phyloP scores from a whole-genome alignment of 2,797 vertebrate genomes.

The Propithecus perrieri region DNA sequence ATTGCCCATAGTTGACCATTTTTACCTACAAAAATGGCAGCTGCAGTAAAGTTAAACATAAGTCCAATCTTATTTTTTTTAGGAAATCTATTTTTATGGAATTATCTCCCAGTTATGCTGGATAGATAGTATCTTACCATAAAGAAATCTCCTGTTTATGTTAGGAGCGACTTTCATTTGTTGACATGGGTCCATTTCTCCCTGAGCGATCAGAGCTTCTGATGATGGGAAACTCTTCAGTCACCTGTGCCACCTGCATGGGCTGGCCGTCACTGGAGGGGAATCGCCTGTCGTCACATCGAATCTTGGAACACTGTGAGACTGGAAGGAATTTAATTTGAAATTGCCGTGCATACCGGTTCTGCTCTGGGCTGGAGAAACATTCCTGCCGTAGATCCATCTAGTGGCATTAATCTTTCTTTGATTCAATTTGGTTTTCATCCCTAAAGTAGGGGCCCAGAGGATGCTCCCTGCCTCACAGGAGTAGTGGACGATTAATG shows the following conservation, averaged over 20 bases:
- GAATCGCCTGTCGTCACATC: background rate
- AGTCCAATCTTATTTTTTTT: background rate
- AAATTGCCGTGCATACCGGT: background rate
- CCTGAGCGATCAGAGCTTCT: background rate
- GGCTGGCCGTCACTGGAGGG: background rate
- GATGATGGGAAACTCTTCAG: background rate
- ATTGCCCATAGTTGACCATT: background rate
- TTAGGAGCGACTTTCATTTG: background rate
- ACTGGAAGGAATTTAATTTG: background rate
- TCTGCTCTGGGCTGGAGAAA: slow-evolving; percentile 44
- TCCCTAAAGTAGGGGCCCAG: slow-evolving; percentile 45
- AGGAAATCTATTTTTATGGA: slow-evolving; percentile 34
- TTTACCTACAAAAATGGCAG: slow-evolving; percentile 4
- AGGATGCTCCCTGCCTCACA: background rate
- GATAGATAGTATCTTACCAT: background rate
- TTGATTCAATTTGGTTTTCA: slow-evolving; percentile 69
- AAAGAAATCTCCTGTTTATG: background rate
- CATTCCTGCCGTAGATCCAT: background rate
- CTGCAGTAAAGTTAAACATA: slow-evolving; percentile 12
- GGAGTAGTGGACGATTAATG: slow-evolving; percentile 41
- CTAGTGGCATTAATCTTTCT: slow-evolving; percentile 62
- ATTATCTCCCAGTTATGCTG: background rate
- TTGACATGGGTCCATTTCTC: background rate
- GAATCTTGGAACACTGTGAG: background rate
- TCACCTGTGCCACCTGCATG: fast-evolving